phyloP scores from a whole-genome alignment of 2,797 vertebrate species.

The Sebastes ruberrimus region DNA sequence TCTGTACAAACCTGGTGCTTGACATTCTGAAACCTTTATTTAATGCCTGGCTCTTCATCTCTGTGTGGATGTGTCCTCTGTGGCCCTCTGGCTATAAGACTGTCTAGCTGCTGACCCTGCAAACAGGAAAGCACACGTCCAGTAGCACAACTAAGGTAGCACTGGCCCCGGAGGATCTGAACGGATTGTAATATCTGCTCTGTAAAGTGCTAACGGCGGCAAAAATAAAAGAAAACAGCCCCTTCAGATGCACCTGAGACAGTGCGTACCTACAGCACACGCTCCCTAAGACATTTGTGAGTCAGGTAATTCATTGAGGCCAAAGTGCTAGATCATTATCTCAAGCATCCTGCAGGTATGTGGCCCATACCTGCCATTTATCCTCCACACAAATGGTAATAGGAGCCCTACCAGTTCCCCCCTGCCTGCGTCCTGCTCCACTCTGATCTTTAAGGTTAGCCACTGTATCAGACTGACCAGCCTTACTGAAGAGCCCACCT shows the following conservation, averaged over 20 bases:
- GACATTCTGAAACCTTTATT: slow-evolving; percentile 44
- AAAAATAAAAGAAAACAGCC: slow-evolving; percentile 29
- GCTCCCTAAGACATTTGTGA: not conserved
- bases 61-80: slow-evolving; percentile 50
- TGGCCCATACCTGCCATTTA: slow-evolving; percentile 36
- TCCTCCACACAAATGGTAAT: slow-evolving; percentile 16
- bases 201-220: slow-evolving; percentile 45
- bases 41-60: slow-evolving; percentile 36
- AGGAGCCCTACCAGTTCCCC: slow-evolving; percentile 10
- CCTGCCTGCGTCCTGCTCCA: slow-evolving; percentile 6
- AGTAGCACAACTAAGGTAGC: slow-evolving; percentile 41
- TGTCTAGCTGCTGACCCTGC: slow-evolving; percentile 66
- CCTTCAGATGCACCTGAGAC: slow-evolving; percentile 20
- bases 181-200: slow-evolving; percentile 31
- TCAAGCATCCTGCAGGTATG: slow-evolving; percentile 10
- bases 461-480: slow-evolving; percentile 42
- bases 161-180: slow-evolving; percentile 31
- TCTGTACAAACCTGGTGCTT: slow-evolving; percentile 60
- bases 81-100: slow-evolving; percentile 39
- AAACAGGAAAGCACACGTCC: slow-evolving; percentile 48
- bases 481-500: slow-evolving; percentile 29
- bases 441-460: slow-evolving; percentile 49
- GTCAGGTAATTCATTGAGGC: slow-evolving; percentile 24
- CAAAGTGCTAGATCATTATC: slow-evolving; percentile 53
- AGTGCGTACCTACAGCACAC: not conserved